phyloP scores from a whole-genome alignment of 2,113 vertebrate species.

The Xiphias gladius region DNA sequence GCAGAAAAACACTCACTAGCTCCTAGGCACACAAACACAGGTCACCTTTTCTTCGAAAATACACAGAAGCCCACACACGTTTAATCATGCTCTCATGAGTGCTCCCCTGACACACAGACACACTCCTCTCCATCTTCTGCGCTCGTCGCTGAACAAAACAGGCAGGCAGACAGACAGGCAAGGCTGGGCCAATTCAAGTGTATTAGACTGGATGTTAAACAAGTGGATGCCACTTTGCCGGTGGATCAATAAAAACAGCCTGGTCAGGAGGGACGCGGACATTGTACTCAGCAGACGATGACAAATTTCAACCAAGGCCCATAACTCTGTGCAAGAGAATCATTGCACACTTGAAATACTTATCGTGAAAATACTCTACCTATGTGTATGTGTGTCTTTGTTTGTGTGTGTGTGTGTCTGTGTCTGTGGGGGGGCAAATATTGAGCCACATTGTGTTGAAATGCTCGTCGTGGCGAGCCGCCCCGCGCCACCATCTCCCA shows the following conservation, averaged over 20 bases:
- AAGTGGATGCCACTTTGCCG: conserved; percentile 72
- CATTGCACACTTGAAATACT: conserved; percentile 53
- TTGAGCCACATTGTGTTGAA: too few relatives aligned
- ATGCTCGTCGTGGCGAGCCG: too few relatives aligned
- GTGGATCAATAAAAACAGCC: conserved; percentile 72
- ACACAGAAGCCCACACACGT: background rate
- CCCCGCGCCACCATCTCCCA: too few relatives aligned
- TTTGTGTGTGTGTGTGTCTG: conserved; percentile 27
- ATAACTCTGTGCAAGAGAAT: conserved; percentile 46
- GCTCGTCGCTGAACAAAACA: conserved; percentile 30
- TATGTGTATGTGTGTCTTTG: background rate
- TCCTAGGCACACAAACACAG: conserved; percentile 4
- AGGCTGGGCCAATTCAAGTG: conserved; percentile 59
- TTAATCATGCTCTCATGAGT: conserved; percentile 4
- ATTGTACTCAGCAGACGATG: conserved; percentile 64
- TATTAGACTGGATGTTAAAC: conserved; percentile 75
- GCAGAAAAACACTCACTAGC: background rate
- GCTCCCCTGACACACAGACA: background rate
- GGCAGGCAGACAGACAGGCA: conserved; percentile 14
- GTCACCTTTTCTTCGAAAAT: background rate
- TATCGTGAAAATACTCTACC: conserved; percentile 23
- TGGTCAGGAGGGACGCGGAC: conserved; percentile 34
- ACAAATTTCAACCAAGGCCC: conserved; percentile 43
- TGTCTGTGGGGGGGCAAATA: too few relatives aligned
- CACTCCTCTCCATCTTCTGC: background rate